These are phyloP conservation scores for Chlamydotis undulata DNA, from an alignment of 2,113 vertebrate species.

Conservation along the genomic window DNA sequence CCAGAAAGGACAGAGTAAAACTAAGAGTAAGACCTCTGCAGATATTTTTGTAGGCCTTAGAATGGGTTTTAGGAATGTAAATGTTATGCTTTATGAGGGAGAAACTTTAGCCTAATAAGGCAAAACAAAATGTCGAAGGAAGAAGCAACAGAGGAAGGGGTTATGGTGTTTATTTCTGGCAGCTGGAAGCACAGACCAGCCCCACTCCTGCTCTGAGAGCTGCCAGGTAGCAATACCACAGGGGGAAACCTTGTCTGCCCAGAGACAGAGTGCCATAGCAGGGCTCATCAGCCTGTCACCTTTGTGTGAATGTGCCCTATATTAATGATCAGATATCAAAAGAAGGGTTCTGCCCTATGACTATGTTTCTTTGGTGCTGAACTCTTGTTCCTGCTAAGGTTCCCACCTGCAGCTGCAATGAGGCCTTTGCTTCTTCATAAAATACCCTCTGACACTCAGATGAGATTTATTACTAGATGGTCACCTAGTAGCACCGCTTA, in stretches of 20 bases:
- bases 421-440: background rate
- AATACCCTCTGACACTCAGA: background rate
- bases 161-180: constrained; percentile 1
- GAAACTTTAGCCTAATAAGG: constrained; percentile 66
- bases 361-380: background rate
- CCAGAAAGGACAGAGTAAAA: background rate
- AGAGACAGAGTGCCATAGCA: background rate
- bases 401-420: background rate
- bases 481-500: background rate
- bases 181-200: background rate
- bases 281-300: background rate
- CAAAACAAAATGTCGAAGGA: background rate
- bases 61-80: constrained; percentile 57
- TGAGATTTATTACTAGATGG: background rate
- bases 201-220: background rate
- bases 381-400: background rate
- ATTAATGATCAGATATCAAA: background rate
- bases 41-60: background rate
- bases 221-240: background rate
- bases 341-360: background rate
- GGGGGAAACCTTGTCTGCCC: background rate
- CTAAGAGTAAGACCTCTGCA: background rate
- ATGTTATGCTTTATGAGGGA: constrained; percentile 51
- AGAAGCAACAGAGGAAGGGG: background rate
- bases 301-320: background rate